phyloP scores from a whole-genome alignment of 2,797 vertebrate genomes.

The Orientallactaga sibirica region DNA sequence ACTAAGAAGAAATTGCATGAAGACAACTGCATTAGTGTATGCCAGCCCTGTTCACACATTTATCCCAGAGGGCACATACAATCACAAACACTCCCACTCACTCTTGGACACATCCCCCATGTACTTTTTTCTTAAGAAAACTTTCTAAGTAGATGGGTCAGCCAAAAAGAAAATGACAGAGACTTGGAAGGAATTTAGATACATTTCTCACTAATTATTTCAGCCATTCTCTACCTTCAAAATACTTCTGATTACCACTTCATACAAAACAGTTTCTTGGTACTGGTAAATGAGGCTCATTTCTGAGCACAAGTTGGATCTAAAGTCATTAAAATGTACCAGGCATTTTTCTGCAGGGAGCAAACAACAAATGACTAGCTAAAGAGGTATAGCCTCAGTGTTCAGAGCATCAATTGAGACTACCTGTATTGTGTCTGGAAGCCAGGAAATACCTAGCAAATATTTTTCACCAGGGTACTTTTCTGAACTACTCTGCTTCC shows the following conservation, averaged over 20 bases:
- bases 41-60: background rate
- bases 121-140: constrained; percentile 71
- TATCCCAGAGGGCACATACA: background rate
- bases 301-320: constrained; percentile 66
- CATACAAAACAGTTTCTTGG: constrained; percentile 38
- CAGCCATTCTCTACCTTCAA: constrained; percentile 69
- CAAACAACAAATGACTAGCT: constrained; percentile 68
- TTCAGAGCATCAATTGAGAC: constrained; percentile 54
- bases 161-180: constrained; percentile 46
- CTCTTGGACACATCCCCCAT: background rate
- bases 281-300: constrained; percentile 56
- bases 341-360: constrained; percentile 62
- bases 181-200: constrained; percentile 58
- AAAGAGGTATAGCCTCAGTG: constrained; percentile 12
- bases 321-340: constrained; percentile 76
- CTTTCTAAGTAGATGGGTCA: constrained; percentile 55
- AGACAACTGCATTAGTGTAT: background rate
- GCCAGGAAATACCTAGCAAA: constrained; percentile 67
- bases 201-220: constrained; percentile 62
- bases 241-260: constrained; percentile 62
- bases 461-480: constrained; percentile 62
- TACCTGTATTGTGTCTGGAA: constrained; percentile 63
- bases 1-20: too few relatives aligned
- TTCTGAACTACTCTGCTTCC: constrained; percentile 63
- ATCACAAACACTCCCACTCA: background rate